phyloP scores from a whole-genome alignment of 2,797 vertebrate genomes.

The Hyperoplus immaculatus region DNA sequence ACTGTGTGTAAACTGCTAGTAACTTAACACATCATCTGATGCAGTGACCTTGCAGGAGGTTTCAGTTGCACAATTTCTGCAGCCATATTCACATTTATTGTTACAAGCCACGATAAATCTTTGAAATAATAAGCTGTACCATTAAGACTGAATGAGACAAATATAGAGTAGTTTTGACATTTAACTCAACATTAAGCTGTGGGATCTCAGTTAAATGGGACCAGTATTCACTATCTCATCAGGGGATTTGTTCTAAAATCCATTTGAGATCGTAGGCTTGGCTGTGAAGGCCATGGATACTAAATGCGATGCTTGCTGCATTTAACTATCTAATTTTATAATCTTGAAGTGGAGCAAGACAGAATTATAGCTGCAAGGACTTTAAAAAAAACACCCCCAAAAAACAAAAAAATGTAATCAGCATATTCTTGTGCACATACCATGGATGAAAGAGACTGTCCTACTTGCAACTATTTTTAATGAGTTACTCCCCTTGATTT shows the following conservation, averaged over 20 bases:
- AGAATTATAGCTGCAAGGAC: not conserved
- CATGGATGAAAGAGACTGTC: conserved; percentile 40
- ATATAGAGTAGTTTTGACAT: not conserved
- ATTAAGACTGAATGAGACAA: too few relatives aligned
- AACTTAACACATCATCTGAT: not conserved
- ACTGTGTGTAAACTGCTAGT: not conserved
- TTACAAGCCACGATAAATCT: not conserved
- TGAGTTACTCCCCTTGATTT: conserved; percentile 36
- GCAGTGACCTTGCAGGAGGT: not conserved
- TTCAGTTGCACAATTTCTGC: not conserved
- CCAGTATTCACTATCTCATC: not conserved
- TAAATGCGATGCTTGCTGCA: not conserved
- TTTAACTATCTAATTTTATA: conserved; percentile 13
- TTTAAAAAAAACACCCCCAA: not conserved
- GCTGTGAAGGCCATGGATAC: not conserved
- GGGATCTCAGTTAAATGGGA: too few relatives aligned
- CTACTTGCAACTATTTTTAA: conserved; percentile 55
- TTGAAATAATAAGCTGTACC: not conserved
- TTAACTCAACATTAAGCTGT: too few relatives aligned
- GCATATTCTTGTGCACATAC: conserved; percentile 29
- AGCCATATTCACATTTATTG: not conserved
- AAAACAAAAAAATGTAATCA: conserved; percentile 12
- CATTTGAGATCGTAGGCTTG: not conserved
- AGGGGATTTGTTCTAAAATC: not conserved
- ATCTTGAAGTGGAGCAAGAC: conserved; percentile 20